Base-by-base conservation (phyloP, 2,797 vertebrate genomes). In the Takifugu rubripes region DNA sequence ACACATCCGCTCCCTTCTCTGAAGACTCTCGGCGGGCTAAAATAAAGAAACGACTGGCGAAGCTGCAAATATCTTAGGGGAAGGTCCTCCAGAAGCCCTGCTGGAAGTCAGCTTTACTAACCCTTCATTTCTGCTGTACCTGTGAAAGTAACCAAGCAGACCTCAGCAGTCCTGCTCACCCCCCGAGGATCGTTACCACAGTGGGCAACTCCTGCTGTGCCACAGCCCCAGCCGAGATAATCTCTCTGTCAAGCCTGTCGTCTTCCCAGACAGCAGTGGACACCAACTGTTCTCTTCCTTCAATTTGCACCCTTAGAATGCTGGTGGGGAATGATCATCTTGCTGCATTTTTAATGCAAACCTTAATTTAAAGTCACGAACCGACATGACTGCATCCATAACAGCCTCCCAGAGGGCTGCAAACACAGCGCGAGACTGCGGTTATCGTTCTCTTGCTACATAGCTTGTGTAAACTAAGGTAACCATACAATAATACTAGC, bases 241-340 rank as follows among this genome's bases (percentile, higher is more conserved):
- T 90, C 84, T 82, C 57, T 70, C 82, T 87, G 88, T 89, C 87
- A 89, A 61, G 66, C 80, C 68, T 76, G 78, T 89, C 86, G 85
- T 66, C 66, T 55, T 59, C 54, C 72, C 74, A 72, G 80, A 84
- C 79, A 78, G 83, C 82, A 87, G 64, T 81, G 25, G 74, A 74
- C 76, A 77, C 74, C 83, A 79, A 81, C 76, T 82, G 77, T 84
- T 75, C 61, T 72, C 52, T 71, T 74, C 77, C 68, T 70, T 62
- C 68, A 71, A 54, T 71, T 51, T 75, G 48, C 72, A 59, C 72
- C 61, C 74, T 65, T 73, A 69, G 67, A 47, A 65, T 52, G 79
- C 73, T 86, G 85, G 83, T 87, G 83, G 60, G 48, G 68, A 70
- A 66, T 1, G 40, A 61, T 77, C 61, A 64, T 70, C 59, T 72